Percentiles rank a stretch among this genome's conserved stretches.
Conservation (phyloP, 2,797 vertebrate genomes). For the Siniperca obscura region DNA sequence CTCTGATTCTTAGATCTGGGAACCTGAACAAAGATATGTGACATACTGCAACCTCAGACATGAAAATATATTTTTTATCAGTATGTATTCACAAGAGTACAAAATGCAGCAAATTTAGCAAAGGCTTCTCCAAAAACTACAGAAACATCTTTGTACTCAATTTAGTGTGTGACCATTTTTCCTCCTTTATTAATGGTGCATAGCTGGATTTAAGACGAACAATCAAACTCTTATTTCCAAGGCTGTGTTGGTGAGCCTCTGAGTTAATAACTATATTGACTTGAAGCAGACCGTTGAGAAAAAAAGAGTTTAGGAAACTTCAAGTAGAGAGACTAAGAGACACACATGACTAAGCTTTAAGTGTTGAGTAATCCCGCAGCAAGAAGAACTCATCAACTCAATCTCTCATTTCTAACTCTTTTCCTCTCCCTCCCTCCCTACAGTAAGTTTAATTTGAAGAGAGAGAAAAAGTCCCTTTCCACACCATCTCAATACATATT, state of each 20-base stretch:
- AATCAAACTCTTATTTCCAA: constrained; percentile 66
- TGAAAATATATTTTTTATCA: not conserved
- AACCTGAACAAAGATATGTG: not conserved
- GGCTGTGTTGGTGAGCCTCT: constrained; percentile 48
- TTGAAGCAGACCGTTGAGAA: constrained; percentile 56
- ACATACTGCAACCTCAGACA: not conserved
- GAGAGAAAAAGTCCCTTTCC: constrained; percentile 68
- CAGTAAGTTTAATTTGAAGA: constrained; percentile 78
- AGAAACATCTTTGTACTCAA: constrained; percentile 18
- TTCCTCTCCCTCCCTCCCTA: constrained; percentile 46
- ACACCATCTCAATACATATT: constrained; percentile 77
- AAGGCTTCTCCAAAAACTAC: constrained; percentile 13
- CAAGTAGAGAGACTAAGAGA: constrained; percentile 59
- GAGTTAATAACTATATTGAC: constrained; percentile 74
- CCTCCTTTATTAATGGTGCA: constrained; percentile 50
- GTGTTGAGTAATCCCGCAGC: constrained; percentile 76
- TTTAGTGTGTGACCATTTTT: constrained; percentile 39
- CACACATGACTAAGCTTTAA: constrained; percentile 78
- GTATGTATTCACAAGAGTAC: not conserved
- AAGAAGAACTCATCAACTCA: constrained; percentile 77
- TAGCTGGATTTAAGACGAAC: constrained; percentile 62
- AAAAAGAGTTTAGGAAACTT: constrained; percentile 65
- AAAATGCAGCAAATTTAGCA: constrained; percentile 3
- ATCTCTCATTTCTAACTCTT: constrained; percentile 68
- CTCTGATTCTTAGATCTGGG: constrained; percentile 19